Evolutionary conservation across 2,113 vertebrate species (phyloP), one percentile per base, ranked within the genome.

Genomic region (Urocitellus parryii): DNA sequence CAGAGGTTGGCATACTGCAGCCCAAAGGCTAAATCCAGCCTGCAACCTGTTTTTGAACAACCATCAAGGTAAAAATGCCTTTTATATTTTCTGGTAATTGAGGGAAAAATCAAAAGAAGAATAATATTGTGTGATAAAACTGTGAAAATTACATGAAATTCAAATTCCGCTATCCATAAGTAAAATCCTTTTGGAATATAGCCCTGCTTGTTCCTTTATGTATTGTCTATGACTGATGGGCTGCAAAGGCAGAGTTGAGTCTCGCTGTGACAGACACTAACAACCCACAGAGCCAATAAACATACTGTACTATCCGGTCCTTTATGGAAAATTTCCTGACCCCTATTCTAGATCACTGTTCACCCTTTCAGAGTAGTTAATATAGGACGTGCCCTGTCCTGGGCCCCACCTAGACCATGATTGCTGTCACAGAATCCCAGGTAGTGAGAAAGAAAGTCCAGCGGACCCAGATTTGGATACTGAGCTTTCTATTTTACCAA

Each of bases 101-200:
- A 8, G 37, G 4, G 37, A 48, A 32, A 53, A 74, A 45, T 68
- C n/a, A 63, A 67, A 80, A 74, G 48, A 78, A 53, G 22, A 79
- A 65, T 29, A 72, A 48, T 80, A 63, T 85, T 96, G 73, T 45
- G 65, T 53, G 72, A 68, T n/a, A 56, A 45, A 45, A 58, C 34
- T 87, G 65, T 76, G 39, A 88, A 78, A 95, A 78, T 73, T 61
- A 67, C 11, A 27, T 68, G 24, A 91, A 78, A 72, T 82, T 51
- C 67, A 76, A 34, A 90, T 93, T 94, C 94, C 48, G 9, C 3
- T 56, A 13, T 91, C 65, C 39, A n/a, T 77, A 78, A 96, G 20
- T 65, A 65, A 86, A 77, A 63, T 56, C 72, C 29, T 63, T 39
- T 10, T 81, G 25, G 45, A 78, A 39, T 65, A 70, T 10, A 79